Percentiles rank a stretch among this genome's conserved stretches.
Evolutionary conservation across 2,888 invertebrate species (phyloP).

Genomic region (Kryphioiulus occultus): DNA sequence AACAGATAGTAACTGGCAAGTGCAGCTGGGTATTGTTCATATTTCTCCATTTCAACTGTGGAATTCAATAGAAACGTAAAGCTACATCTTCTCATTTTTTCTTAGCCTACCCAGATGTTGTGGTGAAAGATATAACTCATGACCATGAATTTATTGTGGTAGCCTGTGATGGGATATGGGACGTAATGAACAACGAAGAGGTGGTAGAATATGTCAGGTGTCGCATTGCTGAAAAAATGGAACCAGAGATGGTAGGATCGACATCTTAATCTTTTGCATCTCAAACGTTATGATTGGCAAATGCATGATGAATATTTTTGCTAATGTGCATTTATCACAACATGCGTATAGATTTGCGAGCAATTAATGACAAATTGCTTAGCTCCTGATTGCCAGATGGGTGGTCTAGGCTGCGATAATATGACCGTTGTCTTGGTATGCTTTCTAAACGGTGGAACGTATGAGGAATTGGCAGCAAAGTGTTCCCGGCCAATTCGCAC

Average conservation of each 20-base stretch:
- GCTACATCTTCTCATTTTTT: neutral
- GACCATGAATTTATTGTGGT: conserved; percentile 96
- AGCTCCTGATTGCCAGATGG: conserved; percentile 96
- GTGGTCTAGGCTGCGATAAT: conserved; percentile 97
- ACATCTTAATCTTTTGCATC: neutral
- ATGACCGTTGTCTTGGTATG: conserved; percentile 96
- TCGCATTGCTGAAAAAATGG: conserved; percentile 80
- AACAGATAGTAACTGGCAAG: conserved; percentile 96
- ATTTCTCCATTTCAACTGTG: conserved; percentile 54
- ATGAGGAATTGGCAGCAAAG: conserved; percentile 62
- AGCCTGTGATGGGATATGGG: conserved; percentile 99
- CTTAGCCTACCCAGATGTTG: conserved; percentile 91
- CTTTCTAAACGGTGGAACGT: conserved; percentile 68
- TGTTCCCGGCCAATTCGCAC: conserved; percentile 57
- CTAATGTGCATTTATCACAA: neutral
- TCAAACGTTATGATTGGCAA: neutral
- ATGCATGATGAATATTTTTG: neutral
- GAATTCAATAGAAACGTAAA: neutral
- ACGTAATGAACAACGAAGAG: conserved; percentile 94
- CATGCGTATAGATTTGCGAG: conserved; percentile 79
- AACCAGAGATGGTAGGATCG: conserved; percentile 76
- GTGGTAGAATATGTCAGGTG: conserved; percentile 88
- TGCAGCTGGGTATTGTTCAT: neutral
- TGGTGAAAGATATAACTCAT: conserved; percentile 77
- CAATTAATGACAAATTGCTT: conserved; percentile 92